A percentile compares a stretch with the other conserved stretches of the same genome.
Evolutionary conservation across 2,797 vertebrate species (phyloP).

Genomic region (Myotis pilosus): DNA sequence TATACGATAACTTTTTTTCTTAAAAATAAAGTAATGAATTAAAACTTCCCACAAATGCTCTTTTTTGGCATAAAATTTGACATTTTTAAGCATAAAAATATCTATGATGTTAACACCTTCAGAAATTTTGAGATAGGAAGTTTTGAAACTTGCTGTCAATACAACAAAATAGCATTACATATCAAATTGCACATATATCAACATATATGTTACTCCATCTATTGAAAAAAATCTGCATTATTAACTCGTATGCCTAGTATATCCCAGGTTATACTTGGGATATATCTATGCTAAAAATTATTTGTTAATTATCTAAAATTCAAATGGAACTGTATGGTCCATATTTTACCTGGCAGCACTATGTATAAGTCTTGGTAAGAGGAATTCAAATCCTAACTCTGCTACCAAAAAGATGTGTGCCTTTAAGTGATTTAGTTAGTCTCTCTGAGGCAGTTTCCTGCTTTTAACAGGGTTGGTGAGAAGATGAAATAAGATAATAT

Average conservation of each 20-base stretch:
- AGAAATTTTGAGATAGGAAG: no score
- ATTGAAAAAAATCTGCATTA: no score
- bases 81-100: no score
- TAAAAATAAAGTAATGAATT: no score
- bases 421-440: background rate
- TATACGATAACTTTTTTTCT: no score
- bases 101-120: no score
- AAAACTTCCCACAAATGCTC: no score
- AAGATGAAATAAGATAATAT: slow-evolving; percentile 10
- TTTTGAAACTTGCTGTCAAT: no score
- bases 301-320: background rate
- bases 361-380: background rate
- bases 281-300: background rate
- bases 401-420: background rate
- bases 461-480: background rate
- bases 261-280: background rate
- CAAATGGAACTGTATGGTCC: background rate
- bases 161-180: no score
- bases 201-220: no score
- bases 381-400: background rate
- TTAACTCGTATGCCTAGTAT: background rate
- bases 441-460: background rate
- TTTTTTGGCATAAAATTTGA: no score
- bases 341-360: background rate
- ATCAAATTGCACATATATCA: no score